A percentile compares a stretch with the other conserved stretches of the same genome.
phyloP scores from a whole-genome alignment of 2,797 vertebrate genomes.

The Spinus pinus region DNA sequence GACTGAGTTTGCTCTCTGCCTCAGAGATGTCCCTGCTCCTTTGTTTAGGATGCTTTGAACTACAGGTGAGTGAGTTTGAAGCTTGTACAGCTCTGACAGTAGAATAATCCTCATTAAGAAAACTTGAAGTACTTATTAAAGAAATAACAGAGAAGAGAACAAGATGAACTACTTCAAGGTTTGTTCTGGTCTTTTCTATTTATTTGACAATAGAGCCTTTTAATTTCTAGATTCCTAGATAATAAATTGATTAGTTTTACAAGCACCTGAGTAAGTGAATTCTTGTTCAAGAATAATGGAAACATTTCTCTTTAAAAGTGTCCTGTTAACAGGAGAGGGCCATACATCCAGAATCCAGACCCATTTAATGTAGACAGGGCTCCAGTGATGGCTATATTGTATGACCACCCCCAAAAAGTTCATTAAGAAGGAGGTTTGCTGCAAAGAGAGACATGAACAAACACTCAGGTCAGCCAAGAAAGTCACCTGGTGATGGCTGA shows the following conservation, averaged over 20 bases:
- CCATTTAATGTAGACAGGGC: background rate
- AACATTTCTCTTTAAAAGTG: background rate
- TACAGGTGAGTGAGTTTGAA: background rate
- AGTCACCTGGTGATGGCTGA: background rate
- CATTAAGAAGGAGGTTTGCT: background rate
- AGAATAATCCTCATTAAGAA: background rate
- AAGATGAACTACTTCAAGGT: background rate
- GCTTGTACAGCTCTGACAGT: background rate
- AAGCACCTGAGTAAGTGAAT: background rate
- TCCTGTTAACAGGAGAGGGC: background rate
- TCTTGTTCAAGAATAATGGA: background rate
- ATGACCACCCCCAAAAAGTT: background rate
- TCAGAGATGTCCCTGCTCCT: background rate
- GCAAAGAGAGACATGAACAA: background rate
- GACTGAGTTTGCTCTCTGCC: background rate
- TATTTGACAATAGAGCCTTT: background rate
- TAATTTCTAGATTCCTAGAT: background rate
- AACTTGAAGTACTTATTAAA: background rate
- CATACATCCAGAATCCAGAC: constrained; percentile 12
- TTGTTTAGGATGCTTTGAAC: background rate
- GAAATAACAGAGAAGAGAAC: background rate
- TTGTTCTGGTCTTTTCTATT: background rate
- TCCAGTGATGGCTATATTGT: background rate
- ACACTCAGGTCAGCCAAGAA: background rate
- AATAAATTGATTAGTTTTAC: background rate